Evolutionary conservation across 2,888 invertebrate species (phyloP).

Genomic region (Meloe dianella): DNA sequence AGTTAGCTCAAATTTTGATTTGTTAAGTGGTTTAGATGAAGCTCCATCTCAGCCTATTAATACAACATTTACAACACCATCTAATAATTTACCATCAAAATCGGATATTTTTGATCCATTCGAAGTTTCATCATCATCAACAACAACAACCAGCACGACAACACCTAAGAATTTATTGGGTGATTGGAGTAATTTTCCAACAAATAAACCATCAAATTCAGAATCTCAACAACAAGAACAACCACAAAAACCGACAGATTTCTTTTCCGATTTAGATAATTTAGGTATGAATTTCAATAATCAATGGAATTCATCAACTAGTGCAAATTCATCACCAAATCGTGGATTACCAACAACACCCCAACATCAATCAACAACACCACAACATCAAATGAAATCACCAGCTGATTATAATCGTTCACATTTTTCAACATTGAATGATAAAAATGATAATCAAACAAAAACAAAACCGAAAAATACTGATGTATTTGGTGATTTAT

Average conservation of each 20-base stretch:
- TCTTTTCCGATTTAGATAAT: slow-evolving; percentile 75
- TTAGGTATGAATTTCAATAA: slow-evolving; percentile 34
- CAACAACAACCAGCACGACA: slow-evolving; percentile 57
- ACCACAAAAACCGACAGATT: slow-evolving; percentile 65
- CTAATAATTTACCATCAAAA: slow-evolving; percentile 50
- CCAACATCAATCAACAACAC: slow-evolving; percentile 48
- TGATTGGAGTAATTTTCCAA: slow-evolving; percentile 29
- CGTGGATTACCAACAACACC: slow-evolving; percentile 39
- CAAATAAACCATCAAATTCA: slow-evolving; percentile 57
- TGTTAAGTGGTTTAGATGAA: slow-evolving; percentile 62
- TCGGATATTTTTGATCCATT: slow-evolving; percentile 70
- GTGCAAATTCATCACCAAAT: slow-evolving; percentile 42
- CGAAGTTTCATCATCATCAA: slow-evolving; percentile 60
- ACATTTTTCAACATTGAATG: slow-evolving; percentile 69
- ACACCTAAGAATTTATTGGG: slow-evolving; percentile 52
- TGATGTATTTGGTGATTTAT: slow-evolving; percentile 88
- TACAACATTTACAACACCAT: slow-evolving; percentile 27
- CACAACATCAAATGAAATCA: slow-evolving; percentile 56
- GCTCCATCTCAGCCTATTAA: no score
- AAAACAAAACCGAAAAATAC: slow-evolving; percentile 57
- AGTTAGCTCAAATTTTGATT: slow-evolving; percentile 65
- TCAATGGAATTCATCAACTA: slow-evolving; percentile 41
- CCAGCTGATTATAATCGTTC: slow-evolving; percentile 68
- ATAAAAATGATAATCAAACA: slow-evolving; percentile 40
- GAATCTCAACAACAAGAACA: slow-evolving; percentile 51